Evolutionary conservation across 2,113 vertebrate genomes (phyloP).

Genomic region (Setophaga coronata): DNA sequence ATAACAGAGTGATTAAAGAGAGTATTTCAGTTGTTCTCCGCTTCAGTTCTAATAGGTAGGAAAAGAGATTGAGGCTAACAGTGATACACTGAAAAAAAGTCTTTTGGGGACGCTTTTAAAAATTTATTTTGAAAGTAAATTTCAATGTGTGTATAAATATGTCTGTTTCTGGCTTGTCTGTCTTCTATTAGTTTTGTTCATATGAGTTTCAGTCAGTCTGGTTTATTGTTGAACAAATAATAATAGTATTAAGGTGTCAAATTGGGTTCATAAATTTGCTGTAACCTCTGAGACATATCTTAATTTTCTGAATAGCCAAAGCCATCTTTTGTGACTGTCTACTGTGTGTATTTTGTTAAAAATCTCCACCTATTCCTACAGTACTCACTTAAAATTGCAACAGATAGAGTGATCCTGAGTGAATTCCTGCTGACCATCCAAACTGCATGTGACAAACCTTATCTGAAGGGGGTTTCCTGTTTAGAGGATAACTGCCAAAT

Average conservation of each 20-base stretch:
- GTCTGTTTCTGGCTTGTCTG: background rate
- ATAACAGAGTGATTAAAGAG: background rate
- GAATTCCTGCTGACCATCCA: background rate
- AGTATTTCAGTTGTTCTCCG: background rate
- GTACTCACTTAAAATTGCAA: background rate
- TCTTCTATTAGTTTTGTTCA: background rate
- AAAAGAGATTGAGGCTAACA: slow-evolving; percentile 12
- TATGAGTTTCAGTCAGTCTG: background rate
- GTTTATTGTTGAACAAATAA: background rate
- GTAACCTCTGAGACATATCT: background rate
- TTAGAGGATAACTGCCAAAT: background rate
- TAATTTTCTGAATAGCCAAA: background rate
- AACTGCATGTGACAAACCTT: background rate
- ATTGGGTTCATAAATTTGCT: background rate
- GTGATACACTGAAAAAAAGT: background rate
- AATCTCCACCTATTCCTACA: background rate
- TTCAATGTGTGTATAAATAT: background rate
- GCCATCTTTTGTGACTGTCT: background rate
- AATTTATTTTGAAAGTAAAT: slow-evolving; percentile 35
- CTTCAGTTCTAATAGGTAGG: background rate
- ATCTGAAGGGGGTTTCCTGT: background rate
- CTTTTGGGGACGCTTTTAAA: background rate
- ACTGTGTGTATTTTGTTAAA: background rate
- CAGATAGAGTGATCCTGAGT: background rate
- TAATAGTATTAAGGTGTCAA: background rate